Evolutionary conservation across 2,888 invertebrate genomes (phyloP).

Genomic region (Phrixothrix hirtus): DNA sequence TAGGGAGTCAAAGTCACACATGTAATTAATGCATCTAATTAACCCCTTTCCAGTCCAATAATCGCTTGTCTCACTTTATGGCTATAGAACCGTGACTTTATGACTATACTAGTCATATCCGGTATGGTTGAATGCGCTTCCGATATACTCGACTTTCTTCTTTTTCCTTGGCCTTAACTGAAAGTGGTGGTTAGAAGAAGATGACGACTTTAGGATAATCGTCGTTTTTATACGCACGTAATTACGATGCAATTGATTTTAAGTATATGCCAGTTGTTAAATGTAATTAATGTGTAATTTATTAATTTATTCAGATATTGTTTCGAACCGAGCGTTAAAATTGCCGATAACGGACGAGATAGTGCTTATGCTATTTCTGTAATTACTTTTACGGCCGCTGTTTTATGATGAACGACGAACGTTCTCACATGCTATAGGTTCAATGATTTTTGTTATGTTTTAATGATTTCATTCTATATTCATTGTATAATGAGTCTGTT

Average conservation of each 20-base stretch:
- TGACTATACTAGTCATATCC: conserved; percentile 54
- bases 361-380: conserved; percentile 35
- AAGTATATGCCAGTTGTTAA: conserved; percentile 56
- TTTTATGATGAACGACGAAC: conserved; percentile 19
- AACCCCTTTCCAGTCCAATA: conserved; percentile 46
- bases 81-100: conserved; percentile 48
- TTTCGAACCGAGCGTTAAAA: conserved; percentile 56
- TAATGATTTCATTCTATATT: conserved; percentile 18
- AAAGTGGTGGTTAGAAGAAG: conserved; percentile 24
- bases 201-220: conserved; percentile 32
- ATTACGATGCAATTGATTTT: conserved; percentile 55
- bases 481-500: conserved; percentile 17
- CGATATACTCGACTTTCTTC: conserved; percentile 24
- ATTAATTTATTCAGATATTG: conserved; percentile 58
- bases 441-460: conserved; percentile 29
- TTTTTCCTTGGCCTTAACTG: conserved; percentile 15
- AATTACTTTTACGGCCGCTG: conserved; percentile 29
- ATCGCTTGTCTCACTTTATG: conserved; percentile 44
- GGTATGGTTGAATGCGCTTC: conserved; percentile 50
- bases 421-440: conserved; percentile 26
- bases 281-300: conserved; percentile 58
- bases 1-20: conserved; percentile 31
- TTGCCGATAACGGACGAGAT: conserved; percentile 57
- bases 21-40: conserved; percentile 36
- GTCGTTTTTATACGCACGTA: conserved; percentile 43